Percentiles rank a stretch among this genome's conserved stretches.
Conservation (phyloP, 2,113 vertebrate species). For the Ctenomys sociabilis region DNA sequence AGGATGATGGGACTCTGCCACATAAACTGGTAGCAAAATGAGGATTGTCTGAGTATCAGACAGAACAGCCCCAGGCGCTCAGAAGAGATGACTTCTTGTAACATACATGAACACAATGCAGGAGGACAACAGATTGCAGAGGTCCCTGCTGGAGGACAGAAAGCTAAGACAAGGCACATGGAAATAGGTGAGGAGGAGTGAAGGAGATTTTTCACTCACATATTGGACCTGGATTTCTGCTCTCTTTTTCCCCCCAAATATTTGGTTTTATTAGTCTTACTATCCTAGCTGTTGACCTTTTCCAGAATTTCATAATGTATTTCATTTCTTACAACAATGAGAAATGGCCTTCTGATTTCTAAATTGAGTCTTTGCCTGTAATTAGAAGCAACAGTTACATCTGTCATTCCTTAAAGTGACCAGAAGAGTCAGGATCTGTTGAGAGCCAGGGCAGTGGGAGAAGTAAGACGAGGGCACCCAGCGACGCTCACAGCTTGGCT, state of each 20-base stretch:
- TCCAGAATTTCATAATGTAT: neutral
- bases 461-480: neutral
- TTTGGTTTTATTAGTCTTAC: neutral
- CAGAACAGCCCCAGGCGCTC: neutral
- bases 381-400: neutral
- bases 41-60: neutral
- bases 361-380: neutral
- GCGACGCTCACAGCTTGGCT: neutral
- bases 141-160: too few species aligned
- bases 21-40: neutral
- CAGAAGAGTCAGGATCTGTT: neutral
- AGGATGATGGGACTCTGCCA: neutral
- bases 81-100: neutral
- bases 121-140: neutral
- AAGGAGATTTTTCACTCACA: too few species aligned
- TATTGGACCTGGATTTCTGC: too few species aligned
- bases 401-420: neutral
- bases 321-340: neutral
- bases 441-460: neutral
- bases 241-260: neutral
- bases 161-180: too few species aligned
- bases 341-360: constrained; percentile 12
- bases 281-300: neutral
- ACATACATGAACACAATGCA: neutral
- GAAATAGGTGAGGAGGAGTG: neutral